These are phyloP conservation scores for Agrochola macilenta DNA, from an alignment of 2,888 invertebrate species.

Conservation along the genomic window DNA sequence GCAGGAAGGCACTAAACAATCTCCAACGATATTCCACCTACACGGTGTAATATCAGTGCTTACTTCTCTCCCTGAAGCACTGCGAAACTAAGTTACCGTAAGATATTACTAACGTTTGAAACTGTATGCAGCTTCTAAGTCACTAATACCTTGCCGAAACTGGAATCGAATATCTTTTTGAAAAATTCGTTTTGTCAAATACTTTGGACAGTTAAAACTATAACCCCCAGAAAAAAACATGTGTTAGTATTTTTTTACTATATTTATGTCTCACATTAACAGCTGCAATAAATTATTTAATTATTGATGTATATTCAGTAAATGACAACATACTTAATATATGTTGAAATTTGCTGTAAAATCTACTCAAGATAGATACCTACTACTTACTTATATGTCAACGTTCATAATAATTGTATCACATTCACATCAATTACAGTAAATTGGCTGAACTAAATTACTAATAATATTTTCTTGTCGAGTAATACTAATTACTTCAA, in stretches of 20 bases:
- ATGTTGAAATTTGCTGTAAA: neutral
- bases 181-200: neutral
- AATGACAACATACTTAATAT: neutral
- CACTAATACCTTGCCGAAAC: neutral
- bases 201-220: neutral
- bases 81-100: conserved; percentile 39
- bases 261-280: neutral
- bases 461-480: neutral
- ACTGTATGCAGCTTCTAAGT: conserved; percentile 9
- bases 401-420: neutral
- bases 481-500: neutral
- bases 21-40: conserved; percentile 21
- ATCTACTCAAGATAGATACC: neutral
- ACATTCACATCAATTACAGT: neutral
- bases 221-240: conserved; percentile 43
- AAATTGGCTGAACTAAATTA: neutral
- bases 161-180: neutral
- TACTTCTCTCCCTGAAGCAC: conserved; percentile 28
- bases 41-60: conserved; percentile 26
- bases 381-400: neutral
- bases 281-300: neutral
- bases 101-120: conserved; percentile 37
- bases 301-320: neutral
- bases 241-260: conserved; percentile 50
- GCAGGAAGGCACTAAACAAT: conserved; percentile 23